A percentile compares a stretch with the other conserved stretches of the same genome.
Evolutionary conservation across 2,797 vertebrate genomes (phyloP).

Genomic region (Neosilurus mollespiculum): DNA sequence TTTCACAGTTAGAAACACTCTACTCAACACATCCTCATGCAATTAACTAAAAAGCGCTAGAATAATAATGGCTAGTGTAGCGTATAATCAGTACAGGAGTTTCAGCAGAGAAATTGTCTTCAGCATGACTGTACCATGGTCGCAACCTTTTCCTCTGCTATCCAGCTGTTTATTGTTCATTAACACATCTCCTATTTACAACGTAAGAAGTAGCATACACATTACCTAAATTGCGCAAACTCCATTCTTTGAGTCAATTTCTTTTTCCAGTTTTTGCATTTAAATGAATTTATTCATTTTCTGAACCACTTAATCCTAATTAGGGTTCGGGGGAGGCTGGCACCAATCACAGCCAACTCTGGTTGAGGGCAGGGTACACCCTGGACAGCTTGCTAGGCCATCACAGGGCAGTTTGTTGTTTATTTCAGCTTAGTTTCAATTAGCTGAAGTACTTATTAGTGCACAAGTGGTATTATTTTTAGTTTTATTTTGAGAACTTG

Average conservation of each 20-base stretch:
- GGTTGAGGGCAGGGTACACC: too few species aligned
- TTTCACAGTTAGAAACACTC: background rate
- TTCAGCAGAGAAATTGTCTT: background rate
- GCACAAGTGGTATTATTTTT: too few species aligned
- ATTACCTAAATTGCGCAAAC: slow-evolving; percentile 2
- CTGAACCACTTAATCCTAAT: too few species aligned
- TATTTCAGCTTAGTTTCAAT: too few species aligned
- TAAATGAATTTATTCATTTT: background rate
- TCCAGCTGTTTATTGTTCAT: slow-evolving; percentile 35
- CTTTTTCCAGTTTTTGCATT: background rate
- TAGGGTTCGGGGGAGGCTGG: too few species aligned
- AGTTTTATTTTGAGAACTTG: too few species aligned
- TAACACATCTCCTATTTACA: slow-evolving; percentile 27
- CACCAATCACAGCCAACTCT: too few species aligned
- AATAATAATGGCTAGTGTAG: background rate
- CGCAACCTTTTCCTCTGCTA: slow-evolving; percentile 33
- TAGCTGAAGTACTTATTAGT: too few species aligned
- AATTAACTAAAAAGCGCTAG: slow-evolving; percentile 4
- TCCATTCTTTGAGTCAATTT: background rate
- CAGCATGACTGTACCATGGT: background rate
- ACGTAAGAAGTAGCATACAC: background rate
- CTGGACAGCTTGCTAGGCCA: too few species aligned
- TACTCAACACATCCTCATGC: background rate
- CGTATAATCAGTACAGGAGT: background rate
- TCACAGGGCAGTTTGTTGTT: too few species aligned